Evolutionary conservation across 2,113 vertebrate species (phyloP).

Genomic region (Meleagris gallopavo): DNA sequence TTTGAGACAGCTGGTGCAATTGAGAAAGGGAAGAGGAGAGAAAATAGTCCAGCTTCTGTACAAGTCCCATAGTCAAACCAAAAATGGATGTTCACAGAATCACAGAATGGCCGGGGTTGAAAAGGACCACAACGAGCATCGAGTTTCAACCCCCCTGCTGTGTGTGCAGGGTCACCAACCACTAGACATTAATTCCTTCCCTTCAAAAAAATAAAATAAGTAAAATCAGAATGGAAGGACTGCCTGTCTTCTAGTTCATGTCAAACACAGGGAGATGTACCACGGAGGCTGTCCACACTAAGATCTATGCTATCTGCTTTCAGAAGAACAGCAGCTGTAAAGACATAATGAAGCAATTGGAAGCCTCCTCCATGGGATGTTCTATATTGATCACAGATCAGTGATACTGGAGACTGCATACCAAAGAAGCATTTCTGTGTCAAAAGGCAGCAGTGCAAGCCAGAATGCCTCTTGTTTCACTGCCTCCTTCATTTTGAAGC

Average conservation of each 20-base stretch:
- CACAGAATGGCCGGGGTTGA: no score
- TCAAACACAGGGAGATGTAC: not conserved
- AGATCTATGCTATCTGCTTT: not conserved
- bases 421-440: not conserved
- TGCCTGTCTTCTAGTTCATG: fast-evolving
- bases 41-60: not conserved
- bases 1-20: not conserved
- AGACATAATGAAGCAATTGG: not conserved
- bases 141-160: no score
- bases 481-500: not conserved
- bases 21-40: not conserved
- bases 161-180: no score
- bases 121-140: no score
- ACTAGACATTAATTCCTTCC: not conserved
- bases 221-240: not conserved
- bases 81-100: not conserved
- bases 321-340: not conserved
- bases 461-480: fast-evolving
- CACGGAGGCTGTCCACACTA: fast-evolving
- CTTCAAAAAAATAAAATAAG: not conserved
- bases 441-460: not conserved
- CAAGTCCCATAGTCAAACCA: not conserved
- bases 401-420: fast-evolving
- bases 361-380: not conserved
- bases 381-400: not conserved